These are phyloP conservation scores for Cryptus armator DNA, from an alignment of 2,888 invertebrate genomes.

Conservation along the genomic window DNA sequence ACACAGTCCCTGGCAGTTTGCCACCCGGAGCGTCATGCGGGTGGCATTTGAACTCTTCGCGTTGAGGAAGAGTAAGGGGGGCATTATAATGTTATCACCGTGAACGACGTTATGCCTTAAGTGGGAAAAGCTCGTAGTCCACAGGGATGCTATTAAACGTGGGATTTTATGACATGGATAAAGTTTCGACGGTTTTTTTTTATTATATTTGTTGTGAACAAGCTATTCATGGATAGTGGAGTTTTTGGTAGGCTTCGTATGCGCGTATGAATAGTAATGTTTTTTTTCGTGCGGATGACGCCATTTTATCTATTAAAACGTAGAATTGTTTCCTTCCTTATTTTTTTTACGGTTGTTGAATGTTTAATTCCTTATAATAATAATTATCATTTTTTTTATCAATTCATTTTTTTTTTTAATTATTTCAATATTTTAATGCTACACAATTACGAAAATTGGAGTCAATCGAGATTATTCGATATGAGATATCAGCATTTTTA, in stretches of 20 bases:
- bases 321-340: too few species aligned
- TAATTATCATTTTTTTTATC: too few species aligned
- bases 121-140: constrained; percentile 44
- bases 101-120: constrained; percentile 5
- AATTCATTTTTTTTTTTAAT: too few species aligned
- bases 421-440: too few species aligned
- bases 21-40: constrained; percentile 51
- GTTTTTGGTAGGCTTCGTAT: background rate
- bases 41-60: constrained; percentile 61
- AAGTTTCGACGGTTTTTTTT: constrained; percentile 16
- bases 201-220: background rate
- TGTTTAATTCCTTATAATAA: too few species aligned
- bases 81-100: constrained; percentile 45
- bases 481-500: too few species aligned
- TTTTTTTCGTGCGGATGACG: too few species aligned
- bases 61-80: constrained; percentile 18
- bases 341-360: too few species aligned
- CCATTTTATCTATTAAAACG: too few species aligned
- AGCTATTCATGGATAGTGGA: background rate
- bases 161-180: constrained; percentile 5
- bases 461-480: too few species aligned
- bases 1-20: constrained; percentile 52
- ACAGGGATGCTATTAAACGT: constrained; percentile 23
- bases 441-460: too few species aligned
- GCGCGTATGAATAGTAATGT: too few species aligned